These are phyloP conservation scores for Eledona agricola DNA, from an alignment of 2,888 invertebrate genomes.

Conservation along the genomic window DNA sequence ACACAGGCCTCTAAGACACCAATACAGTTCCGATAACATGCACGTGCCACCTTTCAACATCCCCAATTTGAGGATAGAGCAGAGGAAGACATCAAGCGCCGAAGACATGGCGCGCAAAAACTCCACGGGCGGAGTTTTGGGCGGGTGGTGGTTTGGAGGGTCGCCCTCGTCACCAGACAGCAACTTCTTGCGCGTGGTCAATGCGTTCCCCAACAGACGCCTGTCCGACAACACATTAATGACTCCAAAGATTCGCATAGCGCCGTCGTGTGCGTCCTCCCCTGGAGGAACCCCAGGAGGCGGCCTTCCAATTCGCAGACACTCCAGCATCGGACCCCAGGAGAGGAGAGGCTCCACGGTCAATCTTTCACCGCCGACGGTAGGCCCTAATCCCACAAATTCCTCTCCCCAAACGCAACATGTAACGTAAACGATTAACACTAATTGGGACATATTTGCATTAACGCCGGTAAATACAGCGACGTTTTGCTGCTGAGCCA, in stretches of 20 bases:
- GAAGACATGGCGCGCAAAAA: slow-evolving; percentile 92
- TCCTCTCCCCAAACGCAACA: background rate
- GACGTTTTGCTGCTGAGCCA: too few relatives aligned
- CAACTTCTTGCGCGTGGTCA: slow-evolving; percentile 86
- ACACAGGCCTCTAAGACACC: slow-evolving; percentile 78
- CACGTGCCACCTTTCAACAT: slow-evolving; percentile 86
- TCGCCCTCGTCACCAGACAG: slow-evolving; percentile 84
- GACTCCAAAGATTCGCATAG: slow-evolving; percentile 89
- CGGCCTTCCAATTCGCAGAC: slow-evolving; percentile 84
- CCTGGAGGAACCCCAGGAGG: slow-evolving; percentile 76
- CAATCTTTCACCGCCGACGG: slow-evolving; percentile 89
- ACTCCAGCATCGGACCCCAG: slow-evolving; percentile 91
- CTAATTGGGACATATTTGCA: too few relatives aligned
- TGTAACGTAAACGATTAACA: slow-evolving; percentile 27
- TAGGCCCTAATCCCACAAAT: slow-evolving; percentile 58
- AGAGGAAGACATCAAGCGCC: slow-evolving; percentile 88
- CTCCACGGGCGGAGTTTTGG: slow-evolving; percentile 75
- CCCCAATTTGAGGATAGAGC: slow-evolving; percentile 86
- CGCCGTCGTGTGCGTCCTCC: slow-evolving; percentile 88
- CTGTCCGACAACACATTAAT: slow-evolving; percentile 92
- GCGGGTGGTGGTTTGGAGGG: slow-evolving; percentile 87
- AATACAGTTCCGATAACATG: slow-evolving; percentile 88
- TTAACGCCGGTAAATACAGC: too few relatives aligned
- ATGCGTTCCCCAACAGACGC: slow-evolving; percentile 82
- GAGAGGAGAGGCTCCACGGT: slow-evolving; percentile 85